Evolutionary conservation across 2,888 invertebrate species (phyloP).

Genomic region (Troides aeacus): DNA sequence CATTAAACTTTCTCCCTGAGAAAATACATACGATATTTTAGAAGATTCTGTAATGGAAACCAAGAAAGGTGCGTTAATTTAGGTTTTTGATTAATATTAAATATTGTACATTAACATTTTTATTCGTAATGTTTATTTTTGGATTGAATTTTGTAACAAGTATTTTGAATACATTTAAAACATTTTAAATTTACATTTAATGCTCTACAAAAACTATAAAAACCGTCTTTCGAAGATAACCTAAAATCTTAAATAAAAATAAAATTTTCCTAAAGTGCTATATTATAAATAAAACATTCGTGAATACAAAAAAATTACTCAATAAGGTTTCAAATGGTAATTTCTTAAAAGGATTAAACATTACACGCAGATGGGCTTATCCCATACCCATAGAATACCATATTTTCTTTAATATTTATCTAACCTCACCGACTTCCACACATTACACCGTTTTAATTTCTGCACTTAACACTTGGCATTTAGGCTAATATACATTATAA

Average conservation of each 20-base stretch:
- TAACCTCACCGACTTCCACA: slow-evolving; percentile 1
- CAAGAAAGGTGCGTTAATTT: slow-evolving; percentile 34
- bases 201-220: neutral
- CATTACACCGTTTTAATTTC: neutral
- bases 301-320: neutral
- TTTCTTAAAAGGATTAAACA: slow-evolving; percentile 5
- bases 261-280: neutral
- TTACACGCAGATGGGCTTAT: neutral
- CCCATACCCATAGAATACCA: neutral
- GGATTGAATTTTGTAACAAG: neutral
- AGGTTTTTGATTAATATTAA: slow-evolving; percentile 1
- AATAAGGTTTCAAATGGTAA: neutral
- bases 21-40: slow-evolving; percentile 30
- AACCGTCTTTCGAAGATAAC: neutral
- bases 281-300: neutral
- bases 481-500: neutral
- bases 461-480: neutral
- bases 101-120: neutral
- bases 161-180: slow-evolving; percentile 1
- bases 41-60: slow-evolving; percentile 29
- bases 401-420: neutral
- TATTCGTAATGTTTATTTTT: slow-evolving; percentile 1
- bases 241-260: neutral
- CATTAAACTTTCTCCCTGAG: slow-evolving; percentile 37
- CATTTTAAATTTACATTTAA: neutral